Base-by-base conservation (phyloP, 2,113 vertebrate species). In the Tricholaema leucomelas region DNA sequence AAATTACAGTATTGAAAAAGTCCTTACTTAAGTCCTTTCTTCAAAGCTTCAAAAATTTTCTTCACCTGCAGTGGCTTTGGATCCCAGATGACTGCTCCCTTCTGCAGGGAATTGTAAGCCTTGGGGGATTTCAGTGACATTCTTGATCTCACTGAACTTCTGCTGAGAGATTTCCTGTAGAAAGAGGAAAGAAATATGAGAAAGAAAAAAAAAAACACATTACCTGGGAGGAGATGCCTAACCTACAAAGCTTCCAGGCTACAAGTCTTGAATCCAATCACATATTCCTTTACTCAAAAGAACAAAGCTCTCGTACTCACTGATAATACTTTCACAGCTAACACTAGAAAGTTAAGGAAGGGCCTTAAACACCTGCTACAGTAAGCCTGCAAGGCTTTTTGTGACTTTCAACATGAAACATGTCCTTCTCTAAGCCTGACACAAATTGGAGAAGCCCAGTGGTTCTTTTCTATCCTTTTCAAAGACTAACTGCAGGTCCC, bases 11-110 rank as follows among this genome's bases (percentile, higher is more conserved):
- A 95, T 18, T 82, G 76, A 4, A 93, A 69, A 54, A 36, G 36
- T 81, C 78, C 98, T 87, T 98, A 99, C 99, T 98, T 98, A 77
- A 99, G 98, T 91, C 99, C 99, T 96, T 97, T 98, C 88, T 98
- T 97, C 88, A 99, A 96, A 6, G 98, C 98, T 82, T 98, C 98
- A 85, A 98, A 99, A 92, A 99, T 97, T 88, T 94, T 97, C 97
- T 99, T 98, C 88, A 99, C 99, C 85, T 99, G 98, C 82, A 98
- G 98, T 0, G 99, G 98, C 96, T 98, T 98, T 75, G 98, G 97
- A 19, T 98, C 98, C 87, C 96, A 94, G 73, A 97, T 58, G 16
- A 96, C 95, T 0, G 96, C 60, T 13, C 95, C 97, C 89, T 98
- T 98, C 84, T 96, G 95, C 76, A 98, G 95, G 8, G 98, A 97